Evolutionary conservation across 2,113 vertebrate species (phyloP).

Genomic region (Poeciliopsis retropinna): DNA sequence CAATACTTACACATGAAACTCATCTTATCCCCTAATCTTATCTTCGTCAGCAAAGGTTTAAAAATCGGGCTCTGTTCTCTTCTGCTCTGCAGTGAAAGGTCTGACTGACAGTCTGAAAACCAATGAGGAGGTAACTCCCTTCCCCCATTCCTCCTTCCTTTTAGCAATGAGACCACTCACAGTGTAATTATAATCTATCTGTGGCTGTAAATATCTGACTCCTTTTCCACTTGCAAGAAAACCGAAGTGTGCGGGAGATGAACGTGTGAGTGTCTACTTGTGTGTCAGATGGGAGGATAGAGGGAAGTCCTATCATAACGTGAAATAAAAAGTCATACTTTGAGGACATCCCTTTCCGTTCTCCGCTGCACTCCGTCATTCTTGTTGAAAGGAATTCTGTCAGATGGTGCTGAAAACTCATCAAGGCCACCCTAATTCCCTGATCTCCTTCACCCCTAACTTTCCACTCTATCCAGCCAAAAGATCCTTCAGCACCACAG

Average conservation of each 20-base stretch:
- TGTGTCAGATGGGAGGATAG: slow-evolving; percentile 20
- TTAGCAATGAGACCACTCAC: slow-evolving; percentile 56
- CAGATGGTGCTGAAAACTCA: slow-evolving; percentile 27
- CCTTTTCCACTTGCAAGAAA: slow-evolving; percentile 35
- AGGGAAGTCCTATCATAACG: slow-evolving; percentile 53
- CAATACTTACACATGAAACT: too few species aligned
- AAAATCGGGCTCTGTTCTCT: too few species aligned
- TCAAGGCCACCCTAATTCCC: slow-evolving; percentile 56
- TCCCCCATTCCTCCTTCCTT: too few species aligned
- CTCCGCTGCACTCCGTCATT: slow-evolving; percentile 11
- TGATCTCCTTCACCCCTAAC: background rate
- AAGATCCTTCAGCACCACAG: slow-evolving; percentile 18
- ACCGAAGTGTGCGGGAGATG: slow-evolving; percentile 46
- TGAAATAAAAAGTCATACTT: slow-evolving; percentile 41
- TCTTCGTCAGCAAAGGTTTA: too few species aligned
- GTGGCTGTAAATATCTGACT: slow-evolving; percentile 53
- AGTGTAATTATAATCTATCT: slow-evolving; percentile 47
- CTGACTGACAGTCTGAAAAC: too few species aligned
- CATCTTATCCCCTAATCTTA: too few species aligned
- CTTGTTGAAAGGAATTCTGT: slow-evolving; percentile 44
- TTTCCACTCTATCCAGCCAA: background rate
- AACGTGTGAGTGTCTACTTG: background rate
- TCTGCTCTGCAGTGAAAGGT: too few species aligned
- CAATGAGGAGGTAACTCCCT: too few species aligned
- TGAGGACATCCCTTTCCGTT: slow-evolving; percentile 43